Evolutionary conservation across 1,140 invertebrate species (phyloP).

Genomic region (Protaetia brevitarsis): DNA sequence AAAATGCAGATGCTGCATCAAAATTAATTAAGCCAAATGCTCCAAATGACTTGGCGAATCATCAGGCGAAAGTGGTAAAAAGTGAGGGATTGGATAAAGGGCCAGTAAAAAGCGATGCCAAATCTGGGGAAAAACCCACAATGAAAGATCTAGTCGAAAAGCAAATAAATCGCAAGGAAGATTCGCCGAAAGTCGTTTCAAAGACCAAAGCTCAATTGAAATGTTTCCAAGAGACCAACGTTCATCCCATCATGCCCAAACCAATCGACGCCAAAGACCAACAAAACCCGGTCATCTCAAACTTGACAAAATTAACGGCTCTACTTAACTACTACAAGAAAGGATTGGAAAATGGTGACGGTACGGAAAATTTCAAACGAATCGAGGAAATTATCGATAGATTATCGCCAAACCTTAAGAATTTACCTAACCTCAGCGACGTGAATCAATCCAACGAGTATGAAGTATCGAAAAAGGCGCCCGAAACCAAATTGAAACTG

Average conservation of each 20-base stretch:
- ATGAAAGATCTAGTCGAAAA: not conserved
- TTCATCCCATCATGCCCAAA: too few relatives aligned
- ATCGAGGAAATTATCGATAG: conserved; percentile 10
- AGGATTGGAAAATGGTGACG: not conserved
- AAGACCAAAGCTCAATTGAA: conserved; percentile 8
- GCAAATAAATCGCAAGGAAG: not conserved
- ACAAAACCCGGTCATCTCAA: not conserved
- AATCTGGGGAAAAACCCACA: not conserved
- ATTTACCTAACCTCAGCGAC: not conserved
- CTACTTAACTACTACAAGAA: not conserved
- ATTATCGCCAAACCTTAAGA: not conserved
- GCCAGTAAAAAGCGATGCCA: not conserved
- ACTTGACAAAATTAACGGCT: not conserved
- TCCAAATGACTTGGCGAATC: not conserved
- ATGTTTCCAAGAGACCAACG: not conserved
- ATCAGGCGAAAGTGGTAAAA: not conserved
- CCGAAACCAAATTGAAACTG: not conserved
- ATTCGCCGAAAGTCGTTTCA: not conserved
- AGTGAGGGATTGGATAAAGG: not conserved
- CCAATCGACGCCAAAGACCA: not conserved
- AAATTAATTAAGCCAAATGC: not conserved
- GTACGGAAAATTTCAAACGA: not conserved
- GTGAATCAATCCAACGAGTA: not conserved
- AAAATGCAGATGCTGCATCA: too few relatives aligned
- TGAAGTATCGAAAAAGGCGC: not conserved